Percentiles rank a stretch among this genome's conserved stretches.
These are phyloP conservation scores for Nothocercus julius DNA, from an alignment of 2,113 vertebrate species.

Conservation along the genomic window DNA sequence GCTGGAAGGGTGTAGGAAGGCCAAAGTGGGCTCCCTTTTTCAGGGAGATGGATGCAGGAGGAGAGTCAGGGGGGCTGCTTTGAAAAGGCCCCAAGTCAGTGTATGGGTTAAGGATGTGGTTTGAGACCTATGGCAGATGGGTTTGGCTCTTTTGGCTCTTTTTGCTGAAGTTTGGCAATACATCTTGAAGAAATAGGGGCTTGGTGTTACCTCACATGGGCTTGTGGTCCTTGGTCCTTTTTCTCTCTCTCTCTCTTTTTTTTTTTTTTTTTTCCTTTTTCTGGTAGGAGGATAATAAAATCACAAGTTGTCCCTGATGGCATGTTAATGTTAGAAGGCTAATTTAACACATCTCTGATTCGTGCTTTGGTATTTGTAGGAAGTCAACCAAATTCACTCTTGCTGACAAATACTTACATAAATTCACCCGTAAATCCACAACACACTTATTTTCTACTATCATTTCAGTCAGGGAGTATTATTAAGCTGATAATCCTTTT, in stretches of 20 bases:
- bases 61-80: not conserved
- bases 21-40: not conserved
- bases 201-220: rapidly evolving
- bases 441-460: not conserved
- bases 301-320: not conserved
- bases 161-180: not conserved
- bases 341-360: not conserved
- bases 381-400: slow-evolving; percentile 11
- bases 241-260: too few species aligned
- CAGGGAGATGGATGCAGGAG: rapidly evolving
- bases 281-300: not conserved
- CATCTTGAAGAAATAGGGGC: rapidly evolving
- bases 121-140: not conserved
- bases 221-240: not conserved
- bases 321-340: not conserved
- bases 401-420: not conserved
- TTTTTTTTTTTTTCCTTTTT: not conserved
- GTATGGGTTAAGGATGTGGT: not conserved
- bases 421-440: not conserved
- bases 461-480: not conserved
- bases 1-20: not conserved
- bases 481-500: slow-evolving; percentile 7
- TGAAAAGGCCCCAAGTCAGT: not conserved
- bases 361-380: slow-evolving; percentile 10
- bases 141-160: not conserved